phyloP scores from a whole-genome alignment of 2,797 vertebrate genomes.

The Dendrocincla fuliginosa region DNA sequence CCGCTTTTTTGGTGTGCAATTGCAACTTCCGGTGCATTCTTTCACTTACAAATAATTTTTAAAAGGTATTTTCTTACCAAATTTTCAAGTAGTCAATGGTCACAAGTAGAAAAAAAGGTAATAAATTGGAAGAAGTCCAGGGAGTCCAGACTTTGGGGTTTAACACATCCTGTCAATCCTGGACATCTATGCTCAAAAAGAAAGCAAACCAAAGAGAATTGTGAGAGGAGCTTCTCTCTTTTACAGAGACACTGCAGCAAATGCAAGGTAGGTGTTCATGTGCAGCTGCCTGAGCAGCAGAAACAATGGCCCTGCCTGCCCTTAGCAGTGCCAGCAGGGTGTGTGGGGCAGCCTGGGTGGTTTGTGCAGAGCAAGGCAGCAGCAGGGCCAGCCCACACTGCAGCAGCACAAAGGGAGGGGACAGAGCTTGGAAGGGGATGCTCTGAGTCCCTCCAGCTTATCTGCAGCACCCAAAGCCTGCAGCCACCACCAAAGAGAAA shows the following conservation, averaged over 20 bases:
- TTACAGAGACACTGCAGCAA: neutral
- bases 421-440: neutral
- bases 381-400: neutral
- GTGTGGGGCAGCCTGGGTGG: rapidly evolving
- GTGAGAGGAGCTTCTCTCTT: neutral
- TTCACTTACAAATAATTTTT: neutral
- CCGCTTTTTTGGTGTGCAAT: neutral
- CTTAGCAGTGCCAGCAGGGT: neutral
- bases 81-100: neutral
- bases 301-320: rapidly evolving
- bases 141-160: neutral
- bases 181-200: neutral
- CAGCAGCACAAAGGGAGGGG: neutral
- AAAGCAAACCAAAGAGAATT: neutral
- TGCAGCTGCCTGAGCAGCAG: neutral
- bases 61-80: neutral
- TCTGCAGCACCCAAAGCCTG: neutral
- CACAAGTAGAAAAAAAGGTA: neutral
- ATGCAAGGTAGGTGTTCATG: neutral
- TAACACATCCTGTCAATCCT: neutral
- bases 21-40: neutral
- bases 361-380: neutral
- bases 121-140: neutral
- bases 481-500: neutral
- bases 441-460: neutral